Evolutionary conservation across 2,888 invertebrate genomes (phyloP).

Genomic region (Lottia gigantea): DNA sequence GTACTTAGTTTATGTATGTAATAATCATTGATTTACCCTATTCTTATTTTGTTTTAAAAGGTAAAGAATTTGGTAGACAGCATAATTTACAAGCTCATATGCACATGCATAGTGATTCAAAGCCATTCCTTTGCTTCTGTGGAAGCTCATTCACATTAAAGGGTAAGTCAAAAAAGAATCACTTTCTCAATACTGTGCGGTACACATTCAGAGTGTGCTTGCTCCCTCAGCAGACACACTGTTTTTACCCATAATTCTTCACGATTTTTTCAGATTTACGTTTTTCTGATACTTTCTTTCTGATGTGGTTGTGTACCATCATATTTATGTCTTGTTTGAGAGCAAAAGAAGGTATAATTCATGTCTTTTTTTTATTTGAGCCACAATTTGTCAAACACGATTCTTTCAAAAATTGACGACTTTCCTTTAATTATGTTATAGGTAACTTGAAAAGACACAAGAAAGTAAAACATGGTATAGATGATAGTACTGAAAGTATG

Average conservation of each 20-base stretch:
- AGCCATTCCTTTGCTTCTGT: conserved; percentile 67
- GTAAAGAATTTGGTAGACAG: conserved; percentile 66
- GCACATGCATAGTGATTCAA: conserved; percentile 67
- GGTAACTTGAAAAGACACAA: conserved; percentile 65
- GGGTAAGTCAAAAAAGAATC: conserved; percentile 50
- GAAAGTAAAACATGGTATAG: conserved; percentile 64
- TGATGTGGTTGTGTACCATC: no score
- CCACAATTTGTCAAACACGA: no score
- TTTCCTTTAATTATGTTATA: conserved; percentile 28
- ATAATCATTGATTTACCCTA: neutral
- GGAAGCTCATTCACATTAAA: conserved; percentile 68
- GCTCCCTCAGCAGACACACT: no score
- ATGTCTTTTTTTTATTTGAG: no score
- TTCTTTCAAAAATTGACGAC: neutral
- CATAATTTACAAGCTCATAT: conserved; percentile 69
- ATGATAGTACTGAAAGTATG: conserved; percentile 55
- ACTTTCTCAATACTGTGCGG: no score
- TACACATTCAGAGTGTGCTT: no score
- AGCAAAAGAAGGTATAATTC: no score
- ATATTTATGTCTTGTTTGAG: no score
- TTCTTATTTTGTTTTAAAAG: conserved; percentile 38
- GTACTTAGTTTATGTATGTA: no score
- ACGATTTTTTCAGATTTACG: neutral
- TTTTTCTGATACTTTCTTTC: no score
- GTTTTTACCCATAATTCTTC: no score